Conservation (phyloP, 2,888 invertebrate species). For the Caenorhabditis parvicauda region DNA sequence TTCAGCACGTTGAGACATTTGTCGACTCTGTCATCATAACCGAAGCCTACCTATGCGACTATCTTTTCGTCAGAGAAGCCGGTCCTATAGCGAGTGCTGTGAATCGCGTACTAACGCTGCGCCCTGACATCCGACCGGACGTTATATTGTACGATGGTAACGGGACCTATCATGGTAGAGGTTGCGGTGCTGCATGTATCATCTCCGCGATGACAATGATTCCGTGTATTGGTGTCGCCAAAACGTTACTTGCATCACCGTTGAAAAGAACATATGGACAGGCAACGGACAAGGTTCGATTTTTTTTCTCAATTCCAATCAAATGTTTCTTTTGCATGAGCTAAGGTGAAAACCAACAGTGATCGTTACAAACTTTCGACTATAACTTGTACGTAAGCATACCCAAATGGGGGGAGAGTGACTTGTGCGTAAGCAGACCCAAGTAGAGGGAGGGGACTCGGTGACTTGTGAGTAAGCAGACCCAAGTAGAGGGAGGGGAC, state of each 20-base stretch:
- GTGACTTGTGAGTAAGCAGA: too few species aligned
- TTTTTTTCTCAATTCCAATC: too few species aligned
- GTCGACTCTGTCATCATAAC: constrained; percentile 61
- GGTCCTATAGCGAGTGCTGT: constrained; percentile 55
- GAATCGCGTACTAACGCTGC: constrained; percentile 35
- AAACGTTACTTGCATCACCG: constrained; percentile 64
- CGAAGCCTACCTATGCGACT: constrained; percentile 66
- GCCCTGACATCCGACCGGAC: constrained; percentile 63
- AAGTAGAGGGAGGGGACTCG: too few species aligned
- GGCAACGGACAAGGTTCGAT: too few species aligned
- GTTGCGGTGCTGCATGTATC: constrained; percentile 67
- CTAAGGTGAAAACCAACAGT: too few species aligned
- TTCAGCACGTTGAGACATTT: constrained; percentile 63
- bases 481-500: too few species aligned
- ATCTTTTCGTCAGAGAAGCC: constrained; percentile 66
- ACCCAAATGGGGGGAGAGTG: too few species aligned
- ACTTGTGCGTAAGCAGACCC: too few species aligned
- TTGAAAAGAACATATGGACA: too few species aligned
- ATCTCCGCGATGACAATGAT: constrained; percentile 64
- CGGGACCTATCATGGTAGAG: constrained; percentile 65
- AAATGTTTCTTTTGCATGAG: too few species aligned
- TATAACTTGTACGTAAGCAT: too few species aligned
- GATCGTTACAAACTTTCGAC: too few species aligned
- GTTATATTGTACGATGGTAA: constrained; percentile 67
- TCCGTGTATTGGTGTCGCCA: constrained; percentile 66